phyloP scores from a whole-genome alignment of 2,888 invertebrate genomes.

The Augiades crinisus region DNA sequence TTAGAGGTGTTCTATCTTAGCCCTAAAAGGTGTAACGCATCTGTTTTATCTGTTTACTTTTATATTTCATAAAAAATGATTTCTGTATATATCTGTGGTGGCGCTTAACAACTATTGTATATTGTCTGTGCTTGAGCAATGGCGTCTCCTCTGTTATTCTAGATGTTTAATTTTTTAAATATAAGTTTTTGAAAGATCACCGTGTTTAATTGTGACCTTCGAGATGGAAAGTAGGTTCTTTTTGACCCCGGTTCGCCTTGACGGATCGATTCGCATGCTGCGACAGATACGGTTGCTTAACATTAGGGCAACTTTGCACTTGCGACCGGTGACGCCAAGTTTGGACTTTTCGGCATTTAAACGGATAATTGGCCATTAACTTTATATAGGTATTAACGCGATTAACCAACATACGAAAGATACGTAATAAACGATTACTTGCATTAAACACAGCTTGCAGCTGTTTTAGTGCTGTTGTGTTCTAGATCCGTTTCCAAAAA shows the following conservation, averaged over 20 bases:
- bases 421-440: no score
- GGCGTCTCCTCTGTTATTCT: conserved; percentile 32
- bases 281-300: conserved; percentile 39
- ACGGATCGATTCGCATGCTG: conserved; percentile 54
- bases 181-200: conserved; percentile 59
- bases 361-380: background rate
- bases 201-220: conserved; percentile 55
- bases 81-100: no score
- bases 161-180: conserved; percentile 42
- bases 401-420: no score
- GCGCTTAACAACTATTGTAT: conserved; percentile 22
- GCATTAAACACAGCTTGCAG: no score
- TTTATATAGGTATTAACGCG: no score
- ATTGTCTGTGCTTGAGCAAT: conserved; percentile 29
- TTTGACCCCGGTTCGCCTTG: conserved; percentile 55
- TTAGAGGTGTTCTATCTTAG: no score
- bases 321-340: conserved; percentile 15
- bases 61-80: no score
- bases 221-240: conserved; percentile 57
- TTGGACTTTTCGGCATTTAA: background rate
- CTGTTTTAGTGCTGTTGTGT: no score
- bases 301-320: conserved; percentile 18
- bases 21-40: no score
- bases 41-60: no score
- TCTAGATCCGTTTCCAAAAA: no score